Conservation (phyloP, 2,113 vertebrate genomes). For the Jacana jacana region DNA sequence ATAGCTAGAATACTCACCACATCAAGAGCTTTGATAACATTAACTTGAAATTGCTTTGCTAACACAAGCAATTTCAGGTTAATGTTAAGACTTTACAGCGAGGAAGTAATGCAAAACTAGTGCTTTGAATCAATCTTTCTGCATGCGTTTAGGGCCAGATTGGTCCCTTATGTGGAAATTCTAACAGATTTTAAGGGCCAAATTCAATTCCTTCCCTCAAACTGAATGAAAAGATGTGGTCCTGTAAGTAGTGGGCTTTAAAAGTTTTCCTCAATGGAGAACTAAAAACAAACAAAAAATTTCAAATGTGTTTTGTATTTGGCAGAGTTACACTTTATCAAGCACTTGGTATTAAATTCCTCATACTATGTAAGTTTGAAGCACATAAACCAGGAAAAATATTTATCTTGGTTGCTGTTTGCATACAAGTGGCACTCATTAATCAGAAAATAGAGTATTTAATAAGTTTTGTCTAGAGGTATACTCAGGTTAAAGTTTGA, state of each 20-base stretch:
- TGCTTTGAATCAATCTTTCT: background rate
- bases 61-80: background rate
- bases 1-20: background rate
- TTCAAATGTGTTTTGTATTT: background rate
- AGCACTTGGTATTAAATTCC: background rate
- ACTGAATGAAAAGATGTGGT: background rate
- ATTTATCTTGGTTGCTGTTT: background rate
- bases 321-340: background rate
- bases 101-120: background rate
- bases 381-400: background rate
- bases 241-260: background rate
- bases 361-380: background rate
- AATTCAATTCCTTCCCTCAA: background rate
- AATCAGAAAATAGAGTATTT: background rate
- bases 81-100: background rate
- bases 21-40: background rate
- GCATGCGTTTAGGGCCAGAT: background rate
- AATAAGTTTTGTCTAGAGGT: background rate
- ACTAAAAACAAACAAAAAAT: background rate
- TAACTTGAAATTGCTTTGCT: background rate
- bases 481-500: background rate
- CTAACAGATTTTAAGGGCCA: background rate
- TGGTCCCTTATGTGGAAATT: background rate
- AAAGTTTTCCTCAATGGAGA: background rate
- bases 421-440: background rate